Conservation (phyloP, 2,888 invertebrate genomes). For the Athalia rosae region DNA sequence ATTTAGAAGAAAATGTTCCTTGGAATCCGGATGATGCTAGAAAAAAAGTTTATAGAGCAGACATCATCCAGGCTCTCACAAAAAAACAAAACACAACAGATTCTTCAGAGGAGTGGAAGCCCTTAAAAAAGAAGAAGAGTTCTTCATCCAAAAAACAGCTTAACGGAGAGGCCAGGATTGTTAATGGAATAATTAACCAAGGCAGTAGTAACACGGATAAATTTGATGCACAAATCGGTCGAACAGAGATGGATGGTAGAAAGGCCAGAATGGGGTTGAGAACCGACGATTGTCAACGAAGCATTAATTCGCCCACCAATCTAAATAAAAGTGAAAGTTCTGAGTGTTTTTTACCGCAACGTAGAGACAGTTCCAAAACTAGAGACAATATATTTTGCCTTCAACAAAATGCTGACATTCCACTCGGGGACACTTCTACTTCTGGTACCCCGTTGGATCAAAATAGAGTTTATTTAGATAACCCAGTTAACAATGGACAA, state of each 20-base stretch:
- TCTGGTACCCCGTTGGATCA: conserved; percentile 61
- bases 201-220: conserved; percentile 68
- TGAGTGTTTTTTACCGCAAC: conserved; percentile 68
- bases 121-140: conserved; percentile 55
- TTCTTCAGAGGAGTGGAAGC: conserved; percentile 68
- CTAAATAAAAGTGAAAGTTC: conserved; percentile 69
- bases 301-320: conserved; percentile 59
- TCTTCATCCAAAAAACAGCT: conserved; percentile 53
- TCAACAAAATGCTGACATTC: conserved; percentile 58
- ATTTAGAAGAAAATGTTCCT: conserved; percentile 70
- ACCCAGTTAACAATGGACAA: conserved; percentile 58
- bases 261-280: conserved; percentile 70
- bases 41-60: conserved; percentile 67
- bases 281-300: conserved; percentile 63
- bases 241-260: conserved; percentile 69
- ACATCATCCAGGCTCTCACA: conserved; percentile 66
- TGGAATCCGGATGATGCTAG: conserved; percentile 72
- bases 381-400: conserved; percentile 59
- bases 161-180: conserved; percentile 53
- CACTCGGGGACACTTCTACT: conserved; percentile 57
- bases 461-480: conserved; percentile 61
- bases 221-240: conserved; percentile 66
- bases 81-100: conserved; percentile 67
- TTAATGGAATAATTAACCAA: conserved; percentile 59
- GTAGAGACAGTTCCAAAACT: conserved; percentile 54